phyloP scores from a whole-genome alignment of 2,888 invertebrate species.

The Dasysyrphus tricinctus region DNA sequence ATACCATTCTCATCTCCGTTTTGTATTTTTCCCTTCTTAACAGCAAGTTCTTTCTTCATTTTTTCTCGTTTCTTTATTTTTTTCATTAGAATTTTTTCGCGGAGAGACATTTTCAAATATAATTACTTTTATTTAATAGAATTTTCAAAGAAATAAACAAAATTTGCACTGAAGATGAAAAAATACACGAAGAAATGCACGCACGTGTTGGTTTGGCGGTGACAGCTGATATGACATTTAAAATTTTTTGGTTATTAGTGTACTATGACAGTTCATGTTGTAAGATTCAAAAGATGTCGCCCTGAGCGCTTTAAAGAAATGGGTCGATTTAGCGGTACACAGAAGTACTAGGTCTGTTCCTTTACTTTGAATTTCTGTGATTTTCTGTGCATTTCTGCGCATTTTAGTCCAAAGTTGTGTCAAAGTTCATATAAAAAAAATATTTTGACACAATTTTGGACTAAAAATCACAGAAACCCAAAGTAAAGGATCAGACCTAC shows the following conservation, averaged over 20 bases:
- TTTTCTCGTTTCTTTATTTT: constrained; percentile 92
- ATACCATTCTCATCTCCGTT: constrained; percentile 40
- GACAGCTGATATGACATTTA: constrained; percentile 21
- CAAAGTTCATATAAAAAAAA: too few species aligned
- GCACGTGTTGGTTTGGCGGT: constrained; percentile 30
- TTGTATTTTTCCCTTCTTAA: constrained; percentile 85
- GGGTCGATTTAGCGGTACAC: neutral
- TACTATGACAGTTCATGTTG: constrained; percentile 12
- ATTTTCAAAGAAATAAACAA: constrained; percentile 56
- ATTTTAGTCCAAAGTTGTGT: too few species aligned
- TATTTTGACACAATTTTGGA: too few species aligned
- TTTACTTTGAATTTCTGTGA: too few species aligned
- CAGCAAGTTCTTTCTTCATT: constrained; percentile 87
- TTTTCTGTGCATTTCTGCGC: too few species aligned
- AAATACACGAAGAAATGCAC: constrained; percentile 34
- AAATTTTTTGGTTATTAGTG: constrained; percentile 30
- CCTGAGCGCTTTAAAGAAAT: neutral
- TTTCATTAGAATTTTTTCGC: constrained; percentile 89
- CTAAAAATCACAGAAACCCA: too few species aligned
- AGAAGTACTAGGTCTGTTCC: too few species aligned
- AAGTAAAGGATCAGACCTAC: too few species aligned
- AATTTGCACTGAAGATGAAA: constrained; percentile 8
- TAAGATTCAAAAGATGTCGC: neutral
- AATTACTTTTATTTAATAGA: constrained; percentile 1
- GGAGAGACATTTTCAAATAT: constrained; percentile 79